These are phyloP conservation scores for Gymnoscopelus microlampas DNA, from an alignment of 2,797 vertebrate species.

Conservation along the genomic window DNA sequence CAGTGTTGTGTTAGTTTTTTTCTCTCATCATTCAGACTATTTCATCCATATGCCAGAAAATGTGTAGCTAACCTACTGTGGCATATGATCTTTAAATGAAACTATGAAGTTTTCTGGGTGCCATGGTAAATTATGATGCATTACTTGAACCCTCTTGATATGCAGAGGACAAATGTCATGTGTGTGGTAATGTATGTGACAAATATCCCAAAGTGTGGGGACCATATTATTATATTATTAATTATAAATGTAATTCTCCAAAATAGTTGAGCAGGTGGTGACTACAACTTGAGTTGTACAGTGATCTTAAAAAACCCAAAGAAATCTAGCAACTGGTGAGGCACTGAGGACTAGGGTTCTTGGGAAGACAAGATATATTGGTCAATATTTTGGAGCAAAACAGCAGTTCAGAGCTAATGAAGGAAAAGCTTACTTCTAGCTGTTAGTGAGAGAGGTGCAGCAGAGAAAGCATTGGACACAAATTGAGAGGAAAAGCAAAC, in stretches of 20 bases:
- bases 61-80: neutral
- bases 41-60: neutral
- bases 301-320: neutral
- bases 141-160: too few species aligned
- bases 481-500: neutral
- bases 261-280: neutral
- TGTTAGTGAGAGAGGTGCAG: neutral
- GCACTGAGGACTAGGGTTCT: neutral
- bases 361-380: slow-evolving; percentile 14
- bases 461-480: slow-evolving; percentile 11
- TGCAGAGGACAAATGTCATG: neutral
- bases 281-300: neutral
- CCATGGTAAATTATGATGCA: too few species aligned
- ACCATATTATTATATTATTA: too few species aligned
- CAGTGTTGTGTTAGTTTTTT: too few species aligned
- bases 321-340: neutral
- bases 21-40: too few species aligned
- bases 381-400: slow-evolving; percentile 13
- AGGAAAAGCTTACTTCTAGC: neutral
- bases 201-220: too few species aligned
- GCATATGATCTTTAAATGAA: too few species aligned
- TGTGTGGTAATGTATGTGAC: neutral
- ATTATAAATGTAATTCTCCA: neutral
- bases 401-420: slow-evolving; percentile 17
- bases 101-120: too few species aligned